Conservation (phyloP, 2,113 vertebrate species). For the Thalassarche chlororhynchos region DNA sequence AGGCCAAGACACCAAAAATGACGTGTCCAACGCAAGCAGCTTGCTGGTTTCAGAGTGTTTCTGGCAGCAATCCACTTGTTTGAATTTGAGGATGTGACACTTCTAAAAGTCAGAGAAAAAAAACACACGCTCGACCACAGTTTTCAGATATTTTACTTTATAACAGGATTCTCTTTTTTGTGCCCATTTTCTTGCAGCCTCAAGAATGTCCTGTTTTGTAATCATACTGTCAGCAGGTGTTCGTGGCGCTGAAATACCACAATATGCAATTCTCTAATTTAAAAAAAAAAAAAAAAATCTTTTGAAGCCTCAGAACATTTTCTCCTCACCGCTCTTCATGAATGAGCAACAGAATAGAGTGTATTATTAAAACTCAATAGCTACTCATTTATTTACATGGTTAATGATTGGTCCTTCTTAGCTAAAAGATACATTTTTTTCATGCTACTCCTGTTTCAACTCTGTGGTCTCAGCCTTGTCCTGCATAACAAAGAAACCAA, state of each 20-base stretch:
- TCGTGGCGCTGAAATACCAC: neutral
- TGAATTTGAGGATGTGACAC: neutral
- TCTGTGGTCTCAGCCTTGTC: neutral
- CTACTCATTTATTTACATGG: neutral
- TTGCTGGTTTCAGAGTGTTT: neutral
- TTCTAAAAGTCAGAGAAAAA: conserved; percentile 30
- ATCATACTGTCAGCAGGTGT: neutral
- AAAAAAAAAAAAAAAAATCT: neutral
- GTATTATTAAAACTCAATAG: neutral
- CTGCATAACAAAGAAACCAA: neutral
- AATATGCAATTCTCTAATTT: neutral
- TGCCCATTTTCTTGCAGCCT: neutral
- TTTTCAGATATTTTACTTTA: neutral
- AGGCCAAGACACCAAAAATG: neutral
- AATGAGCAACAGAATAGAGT: neutral
- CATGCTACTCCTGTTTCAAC: neutral
- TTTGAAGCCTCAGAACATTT: neutral
- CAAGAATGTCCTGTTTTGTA: neutral
- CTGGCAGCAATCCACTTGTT: conserved; percentile 24
- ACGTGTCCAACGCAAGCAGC: neutral
- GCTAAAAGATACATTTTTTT: neutral
- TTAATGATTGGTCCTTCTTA: neutral
- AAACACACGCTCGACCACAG: neutral
- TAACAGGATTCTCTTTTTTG: neutral
- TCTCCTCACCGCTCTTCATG: neutral